Evolutionary conservation across 2,888 invertebrate species (phyloP), one percentile per base, ranked within the genome.

Genomic region (Tetropium fuscum): DNA sequence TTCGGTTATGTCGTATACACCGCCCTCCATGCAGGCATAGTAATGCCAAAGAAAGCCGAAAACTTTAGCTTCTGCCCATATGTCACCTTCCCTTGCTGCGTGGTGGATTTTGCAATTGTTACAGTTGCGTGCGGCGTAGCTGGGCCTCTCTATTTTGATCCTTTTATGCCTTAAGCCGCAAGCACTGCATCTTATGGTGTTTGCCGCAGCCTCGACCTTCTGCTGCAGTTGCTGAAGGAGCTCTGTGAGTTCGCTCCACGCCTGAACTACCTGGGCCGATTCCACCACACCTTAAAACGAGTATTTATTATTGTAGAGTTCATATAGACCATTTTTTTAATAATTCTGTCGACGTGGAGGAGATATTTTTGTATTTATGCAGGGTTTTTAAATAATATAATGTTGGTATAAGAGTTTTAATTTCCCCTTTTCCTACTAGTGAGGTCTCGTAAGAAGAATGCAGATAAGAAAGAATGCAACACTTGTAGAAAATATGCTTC

Each of bases 11-110:
- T 97, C 95, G 81, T 95, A 97, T 20, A 97, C 93, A 63, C 92
- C 92, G 54, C 95, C 95, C 81, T 97, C 97, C 95, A 97, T 97
- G 75, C 96, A 94, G 49, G 97, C 96, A 82, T 93, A 95, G 85
- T 97, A 97, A 84, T 94, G 92, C 91, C 96, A 95, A 43, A 93
- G 87, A 71, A 96, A 88, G 10, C 97, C 96, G 83, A 95, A 86
- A 84, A 93, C 64, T 45, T 71, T 70, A 2, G 94, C 94, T 83
- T 97, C 97, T 41, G 97, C 96, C 97, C 97, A 97, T 74, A 97
- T 95, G 80, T 97, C 97, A 59, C 97, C 96, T 92, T 95, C 95
- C 83, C 93, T 90, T 34, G 94, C 95, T 59, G 93, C 90, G 83
- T 96, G 95, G 68, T 92, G 88, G 73, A 94, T 94, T 83, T 93